These are phyloP conservation scores for Oreohelix idahoensis DNA, from an alignment of 1,140 invertebrate species.

Conservation along the genomic window DNA sequence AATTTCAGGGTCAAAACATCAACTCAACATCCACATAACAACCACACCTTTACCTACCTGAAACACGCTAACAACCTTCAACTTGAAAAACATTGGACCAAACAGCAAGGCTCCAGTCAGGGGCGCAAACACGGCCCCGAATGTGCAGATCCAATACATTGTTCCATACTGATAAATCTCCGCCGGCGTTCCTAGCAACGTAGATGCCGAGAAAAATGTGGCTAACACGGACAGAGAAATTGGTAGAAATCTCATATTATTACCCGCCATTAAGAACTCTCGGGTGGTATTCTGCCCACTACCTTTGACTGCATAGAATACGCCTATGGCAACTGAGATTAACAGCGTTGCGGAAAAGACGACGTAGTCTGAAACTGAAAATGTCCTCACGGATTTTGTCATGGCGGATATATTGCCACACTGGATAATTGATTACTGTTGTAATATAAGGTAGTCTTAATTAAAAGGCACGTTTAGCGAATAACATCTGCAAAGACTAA, in stretches of 20 bases:
- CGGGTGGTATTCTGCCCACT: slow-evolving; percentile 87
- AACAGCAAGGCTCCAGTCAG: slow-evolving; percentile 59
- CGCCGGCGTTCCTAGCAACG: slow-evolving; percentile 72
- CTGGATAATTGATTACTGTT: no score
- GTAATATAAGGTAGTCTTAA: no score
- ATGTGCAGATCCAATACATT: slow-evolving; percentile 61
- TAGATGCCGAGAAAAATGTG: slow-evolving; percentile 91
- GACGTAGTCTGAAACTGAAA: slow-evolving; percentile 53
- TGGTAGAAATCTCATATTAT: slow-evolving; percentile 78
- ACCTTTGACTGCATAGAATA: slow-evolving; percentile 86
- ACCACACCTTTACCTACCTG: slow-evolving; percentile 46
- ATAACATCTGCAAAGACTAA: no score
- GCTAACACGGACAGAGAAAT: slow-evolving; percentile 66
- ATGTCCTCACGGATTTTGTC: slow-evolving; percentile 13
- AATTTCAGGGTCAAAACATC: no score
- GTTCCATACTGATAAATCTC: slow-evolving; percentile 67
- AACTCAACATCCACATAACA: no score
- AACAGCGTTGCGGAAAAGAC: slow-evolving; percentile 66
- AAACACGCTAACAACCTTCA: slow-evolving; percentile 63
- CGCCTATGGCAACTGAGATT: slow-evolving; percentile 79
- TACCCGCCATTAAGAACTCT: slow-evolving; percentile 85
- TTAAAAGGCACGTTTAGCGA: no score
- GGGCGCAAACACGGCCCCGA: slow-evolving; percentile 56
- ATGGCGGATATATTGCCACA: not conserved
- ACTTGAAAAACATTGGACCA: slow-evolving; percentile 58